Evolutionary conservation across 2,113 vertebrate species (phyloP).

Genomic region (Beaufortia kweichowensis): DNA sequence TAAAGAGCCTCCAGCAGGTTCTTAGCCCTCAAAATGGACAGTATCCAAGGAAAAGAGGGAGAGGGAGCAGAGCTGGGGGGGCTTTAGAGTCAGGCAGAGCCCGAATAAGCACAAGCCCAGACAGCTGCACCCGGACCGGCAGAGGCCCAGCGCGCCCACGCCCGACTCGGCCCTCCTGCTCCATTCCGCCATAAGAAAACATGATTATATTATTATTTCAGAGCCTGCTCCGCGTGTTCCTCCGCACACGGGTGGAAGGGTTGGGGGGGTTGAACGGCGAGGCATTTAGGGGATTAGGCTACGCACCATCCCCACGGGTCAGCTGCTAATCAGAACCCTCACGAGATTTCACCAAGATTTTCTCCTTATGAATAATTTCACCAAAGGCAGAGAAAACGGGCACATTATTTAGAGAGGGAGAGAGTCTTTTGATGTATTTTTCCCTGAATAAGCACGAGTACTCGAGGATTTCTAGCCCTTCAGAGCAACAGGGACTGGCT

Average conservation of each 20-base stretch:
- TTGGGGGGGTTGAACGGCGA: conserved; percentile 76
- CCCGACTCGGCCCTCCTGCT: conserved; percentile 69
- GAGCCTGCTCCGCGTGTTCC: conserved; percentile 80
- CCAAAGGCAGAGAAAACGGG: conserved; percentile 91
- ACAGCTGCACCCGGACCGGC: conserved; percentile 66
- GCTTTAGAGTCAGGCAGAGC: conserved; percentile 54
- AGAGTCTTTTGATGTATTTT: conserved; percentile 93
- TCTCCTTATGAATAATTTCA: conserved; percentile 98
- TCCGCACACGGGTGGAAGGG: conserved; percentile 50
- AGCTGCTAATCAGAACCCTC: conserved; percentile 98
- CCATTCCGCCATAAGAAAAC: conserved; percentile 78
- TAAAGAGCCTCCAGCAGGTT: conserved; percentile 61
- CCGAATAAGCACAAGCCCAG: conserved; percentile 67
- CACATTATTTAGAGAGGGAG: conserved; percentile 94
- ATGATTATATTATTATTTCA: conserved; percentile 87
- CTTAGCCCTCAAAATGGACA: conserved; percentile 63
- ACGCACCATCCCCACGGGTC: conserved; percentile 94
- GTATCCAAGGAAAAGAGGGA: conserved; percentile 57
- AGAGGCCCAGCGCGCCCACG: conserved; percentile 56
- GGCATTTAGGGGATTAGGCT: conserved; percentile 92
- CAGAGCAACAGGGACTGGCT: conserved; percentile 93
- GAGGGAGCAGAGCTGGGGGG: conserved; percentile 49
- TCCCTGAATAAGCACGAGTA: conserved; percentile 92
- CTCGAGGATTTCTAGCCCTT: conserved; percentile 96
- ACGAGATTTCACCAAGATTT: conserved; percentile 90